Conservation (phyloP, 2,797 vertebrate genomes). For the Coilia nasus region DNA sequence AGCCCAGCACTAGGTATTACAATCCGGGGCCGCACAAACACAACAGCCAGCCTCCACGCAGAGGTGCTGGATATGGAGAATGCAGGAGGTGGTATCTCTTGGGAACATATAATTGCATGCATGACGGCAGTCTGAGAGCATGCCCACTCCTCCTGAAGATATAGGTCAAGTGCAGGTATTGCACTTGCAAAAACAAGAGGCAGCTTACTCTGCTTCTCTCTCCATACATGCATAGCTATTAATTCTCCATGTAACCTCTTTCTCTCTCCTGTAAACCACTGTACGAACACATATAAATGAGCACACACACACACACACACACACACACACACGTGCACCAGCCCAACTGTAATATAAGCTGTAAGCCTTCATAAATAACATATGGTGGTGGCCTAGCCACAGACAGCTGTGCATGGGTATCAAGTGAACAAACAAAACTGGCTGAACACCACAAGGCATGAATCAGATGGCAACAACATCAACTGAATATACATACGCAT, state of each 20-base stretch:
- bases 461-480: background rate
- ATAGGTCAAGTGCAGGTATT: background rate
- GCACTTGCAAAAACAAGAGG: background rate
- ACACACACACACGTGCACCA: constrained; percentile 24
- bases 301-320: background rate
- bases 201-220: background rate
- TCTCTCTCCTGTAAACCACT: background rate
- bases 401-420: constrained; percentile 6
- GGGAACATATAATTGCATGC: background rate
- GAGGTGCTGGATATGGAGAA: background rate
- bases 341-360: background rate
- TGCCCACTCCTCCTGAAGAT: background rate
- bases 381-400: constrained; percentile 15
- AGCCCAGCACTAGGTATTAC: background rate
- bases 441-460: background rate
- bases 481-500: background rate
- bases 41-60: background rate
- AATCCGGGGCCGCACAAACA: background rate
- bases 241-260: background rate
- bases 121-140: background rate
- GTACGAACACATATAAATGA: background rate
- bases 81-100: background rate
- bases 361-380: constrained; percentile 7
- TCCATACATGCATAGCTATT: background rate
- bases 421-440: constrained; percentile 20